Evolutionary conservation across 2,797 vertebrate species (phyloP), one percentile per base, ranked within the genome.

Genomic region (Petrocephalus sullivani): DNA sequence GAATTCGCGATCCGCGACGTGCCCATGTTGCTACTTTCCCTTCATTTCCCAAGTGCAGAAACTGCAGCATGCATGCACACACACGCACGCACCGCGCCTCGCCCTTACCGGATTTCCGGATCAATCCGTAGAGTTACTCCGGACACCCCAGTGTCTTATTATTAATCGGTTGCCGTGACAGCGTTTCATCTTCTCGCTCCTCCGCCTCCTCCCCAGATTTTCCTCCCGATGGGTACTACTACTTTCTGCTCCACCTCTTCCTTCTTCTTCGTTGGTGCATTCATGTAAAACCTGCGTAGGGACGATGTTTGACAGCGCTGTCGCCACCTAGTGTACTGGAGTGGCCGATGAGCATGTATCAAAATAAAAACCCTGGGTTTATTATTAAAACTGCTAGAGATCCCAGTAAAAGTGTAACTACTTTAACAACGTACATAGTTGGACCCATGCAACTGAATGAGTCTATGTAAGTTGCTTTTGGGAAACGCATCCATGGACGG

Each of bases 271-370:
- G 71, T 78, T 78, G 75, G 16, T 49, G 37, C 46, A 10, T 8
- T 19, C 16, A 4, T 84, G 10, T 23, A 3, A 21, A 12, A 33
- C 54, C 28, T 16, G 14, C 19, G 14, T 84, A 53, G 49, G 28
- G 9, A 7, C 1, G 21, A 54, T 49, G 58, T 84, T 82, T 49
- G 12, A 51, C 12, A 84, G 60, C 57, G 61, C 81, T 64, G 58
- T 78, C 54, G 87, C 87, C 87, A 23, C 78, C 87, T 83, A 49
- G 78, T 58, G 87, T 84, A 23, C 8, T 56, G 82, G 82, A 84
- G 82, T 23, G 12, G 49, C 10, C 28, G 64, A 46, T 51, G 41
- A 49, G 75, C 7, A 19, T 49, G 75, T 49, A 49, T 84, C 21
- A 8, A 88, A 49, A 87, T 51, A 85, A 19, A 84, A 57, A 51